A percentile compares a stretch with the other conserved stretches of the same genome.
Evolutionary conservation across 2,888 invertebrate genomes (phyloP).

Genomic region (Acrocera orbiculus): DNA sequence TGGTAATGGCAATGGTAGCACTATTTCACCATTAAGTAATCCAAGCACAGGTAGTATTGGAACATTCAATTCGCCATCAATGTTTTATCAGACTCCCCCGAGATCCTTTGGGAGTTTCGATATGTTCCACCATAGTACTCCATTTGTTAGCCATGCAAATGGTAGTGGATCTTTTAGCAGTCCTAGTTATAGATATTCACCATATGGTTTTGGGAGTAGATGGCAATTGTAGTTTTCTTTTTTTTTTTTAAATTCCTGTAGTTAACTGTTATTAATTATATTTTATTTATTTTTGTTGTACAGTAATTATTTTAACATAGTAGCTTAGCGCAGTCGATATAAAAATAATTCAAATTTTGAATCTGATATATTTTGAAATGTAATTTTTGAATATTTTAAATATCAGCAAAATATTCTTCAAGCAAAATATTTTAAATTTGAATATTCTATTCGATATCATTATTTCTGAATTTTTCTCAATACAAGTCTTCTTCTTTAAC

Average conservation of each 20-base stretch:
- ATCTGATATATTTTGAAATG: no score
- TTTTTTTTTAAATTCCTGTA: background rate
- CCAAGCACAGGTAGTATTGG: constrained; percentile 18
- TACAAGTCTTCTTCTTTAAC: no score
- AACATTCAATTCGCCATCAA: constrained; percentile 20
- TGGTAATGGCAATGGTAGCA: background rate
- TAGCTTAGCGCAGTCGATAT: no score
- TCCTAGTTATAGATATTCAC: constrained; percentile 31
- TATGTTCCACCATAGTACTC: constrained; percentile 32
- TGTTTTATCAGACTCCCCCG: constrained; percentile 31
- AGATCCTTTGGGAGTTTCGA: constrained; percentile 23
- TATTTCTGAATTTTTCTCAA: no score
- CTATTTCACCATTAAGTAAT: constrained; percentile 22
- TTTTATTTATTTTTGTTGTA: background rate
- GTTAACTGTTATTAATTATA: background rate
- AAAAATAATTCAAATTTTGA: no score
- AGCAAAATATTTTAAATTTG: no score
- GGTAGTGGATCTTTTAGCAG: constrained; percentile 26
- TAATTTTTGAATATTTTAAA: no score
- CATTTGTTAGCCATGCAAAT: constrained; percentile 26
- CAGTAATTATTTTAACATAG: no score
- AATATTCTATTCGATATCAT: no score
- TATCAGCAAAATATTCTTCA: no score
- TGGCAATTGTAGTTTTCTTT: constrained; percentile 23
- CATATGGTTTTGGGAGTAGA: constrained; percentile 29